Conservation (phyloP, 2,797 vertebrate genomes). For the Streptopelia turtur region DNA sequence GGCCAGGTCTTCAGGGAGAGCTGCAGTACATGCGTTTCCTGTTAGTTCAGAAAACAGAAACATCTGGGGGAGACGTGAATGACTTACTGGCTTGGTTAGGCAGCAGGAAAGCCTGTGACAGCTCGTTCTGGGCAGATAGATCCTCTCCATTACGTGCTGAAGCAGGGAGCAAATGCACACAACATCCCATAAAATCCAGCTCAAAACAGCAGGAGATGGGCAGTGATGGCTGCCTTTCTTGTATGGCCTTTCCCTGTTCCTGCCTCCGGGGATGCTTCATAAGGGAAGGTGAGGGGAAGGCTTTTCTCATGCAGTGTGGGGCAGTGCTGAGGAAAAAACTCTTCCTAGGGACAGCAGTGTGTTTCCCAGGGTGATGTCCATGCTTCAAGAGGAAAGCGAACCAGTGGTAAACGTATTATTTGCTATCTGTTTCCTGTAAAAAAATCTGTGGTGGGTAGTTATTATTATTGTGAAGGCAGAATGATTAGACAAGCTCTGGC, state of each 20-base stretch:
- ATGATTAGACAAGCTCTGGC: neutral
- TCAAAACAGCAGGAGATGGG: neutral
- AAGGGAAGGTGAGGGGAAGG: neutral
- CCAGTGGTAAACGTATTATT: neutral
- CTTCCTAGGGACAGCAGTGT: neutral
- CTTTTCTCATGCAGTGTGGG: neutral
- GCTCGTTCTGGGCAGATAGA: neutral
- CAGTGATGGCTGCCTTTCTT: neutral
- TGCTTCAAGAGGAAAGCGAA: neutral
- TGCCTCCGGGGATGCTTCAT: neutral
- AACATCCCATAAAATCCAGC: neutral
- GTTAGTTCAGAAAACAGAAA: slow-evolving; percentile 50
- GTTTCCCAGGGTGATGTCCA: neutral
- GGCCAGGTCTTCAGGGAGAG: neutral
- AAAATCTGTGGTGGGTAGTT: neutral
- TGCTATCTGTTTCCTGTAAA: neutral
- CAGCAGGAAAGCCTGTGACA: neutral
- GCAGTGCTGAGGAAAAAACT: neutral
- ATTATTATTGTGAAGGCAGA: neutral
- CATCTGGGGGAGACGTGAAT: neutral
- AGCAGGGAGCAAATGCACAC: neutral
- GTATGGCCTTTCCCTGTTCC: neutral
- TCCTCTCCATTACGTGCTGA: neutral
- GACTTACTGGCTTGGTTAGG: neutral
- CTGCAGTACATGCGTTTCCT: neutral